Percentiles rank a stretch among this genome's conserved stretches.
phyloP scores from a whole-genome alignment of 2,797 vertebrate species.

The Sciurus vulgaris region DNA sequence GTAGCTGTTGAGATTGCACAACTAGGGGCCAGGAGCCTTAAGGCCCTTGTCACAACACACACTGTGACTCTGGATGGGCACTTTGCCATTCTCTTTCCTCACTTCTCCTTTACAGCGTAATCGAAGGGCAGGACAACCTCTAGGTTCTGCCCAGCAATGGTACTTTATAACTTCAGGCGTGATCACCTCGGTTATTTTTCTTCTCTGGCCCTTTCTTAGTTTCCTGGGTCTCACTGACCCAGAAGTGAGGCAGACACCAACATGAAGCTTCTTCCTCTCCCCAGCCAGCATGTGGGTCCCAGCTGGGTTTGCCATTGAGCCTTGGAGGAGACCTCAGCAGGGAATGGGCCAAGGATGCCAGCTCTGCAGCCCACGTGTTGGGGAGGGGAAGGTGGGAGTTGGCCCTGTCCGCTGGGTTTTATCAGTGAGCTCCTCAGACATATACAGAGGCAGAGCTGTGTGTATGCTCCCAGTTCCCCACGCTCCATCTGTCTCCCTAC shows the following conservation, averaged over 20 bases:
- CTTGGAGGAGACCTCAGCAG: neutral
- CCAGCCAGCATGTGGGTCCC: slow-evolving; percentile 54
- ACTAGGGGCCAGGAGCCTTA: neutral
- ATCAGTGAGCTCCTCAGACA: slow-evolving; percentile 86
- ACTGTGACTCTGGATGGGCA: neutral
- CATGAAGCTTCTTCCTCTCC: slow-evolving; percentile 14
- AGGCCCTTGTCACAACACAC: neutral
- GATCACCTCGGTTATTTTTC: slow-evolving; percentile 51
- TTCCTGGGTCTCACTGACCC: slow-evolving; percentile 79
- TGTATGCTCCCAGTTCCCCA: slow-evolving; percentile 85
- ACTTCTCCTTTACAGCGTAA: neutral
- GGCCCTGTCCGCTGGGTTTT: slow-evolving; percentile 85
- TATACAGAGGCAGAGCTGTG: slow-evolving; percentile 87
- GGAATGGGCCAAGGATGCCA: slow-evolving; percentile 41
- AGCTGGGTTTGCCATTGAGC: slow-evolving; percentile 26
- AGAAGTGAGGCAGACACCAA: slow-evolving; percentile 53
- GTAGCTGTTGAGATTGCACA: neutral
- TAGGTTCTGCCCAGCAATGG: neutral
- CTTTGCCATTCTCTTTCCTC: neutral
- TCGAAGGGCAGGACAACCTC: slow-evolving; percentile 59
- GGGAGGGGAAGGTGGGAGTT: slow-evolving; percentile 58
- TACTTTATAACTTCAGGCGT: slow-evolving; percentile 58
- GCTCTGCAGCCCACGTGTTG: slow-evolving; percentile 30
- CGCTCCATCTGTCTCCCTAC: slow-evolving; percentile 88
- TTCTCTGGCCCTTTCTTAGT: slow-evolving; percentile 55